Evolutionary conservation across 2,113 vertebrate species (phyloP), one percentile per base, ranked within the genome.

Genomic region (Zonotrichia leucophrys): DNA sequence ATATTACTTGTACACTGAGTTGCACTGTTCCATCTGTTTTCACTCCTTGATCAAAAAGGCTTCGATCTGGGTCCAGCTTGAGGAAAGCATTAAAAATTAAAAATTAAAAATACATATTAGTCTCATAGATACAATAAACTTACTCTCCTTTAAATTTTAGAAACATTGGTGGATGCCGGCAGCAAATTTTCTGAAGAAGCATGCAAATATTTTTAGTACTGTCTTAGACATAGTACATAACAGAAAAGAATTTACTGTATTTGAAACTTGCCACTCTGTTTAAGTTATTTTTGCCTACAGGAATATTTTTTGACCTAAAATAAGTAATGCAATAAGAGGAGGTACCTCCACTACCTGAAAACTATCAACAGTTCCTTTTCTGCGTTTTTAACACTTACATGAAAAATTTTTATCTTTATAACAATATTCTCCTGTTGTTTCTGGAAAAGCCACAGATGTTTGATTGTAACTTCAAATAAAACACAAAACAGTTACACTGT

Each of bases 1-100:
- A 98, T 98, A 99, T 98, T 82, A 99, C 99, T 97, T 99, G 99
- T 92, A 99, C 98, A 85, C 99, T 99, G 92, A 99, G 99, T 95
- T 99, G 99, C 77, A 99, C 99, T 35, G 99, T 99, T 95, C 99
- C 99, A 95, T 99, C 99, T 82, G 99, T 99, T 97, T 99, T 99
- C 28, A 99, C 99, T 95, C 99, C 99, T 97, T 99, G 99, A 95
- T 99, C 99, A 93, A 99, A 99, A 83, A 99, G 98, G 96, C 99
- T 99, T 96, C 99, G 98, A 80, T 99, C 99, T 41, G 99, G 99
- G 92, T 99, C 99, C 95, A 99, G 96, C 99, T 99, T 94, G 50
- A 97, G 56, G 74, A 80, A 58, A 31, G 18, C 10, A 93, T 83
- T 89, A 85, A 89, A 44, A 41, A 41, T 41, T 15, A 8, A 85